Evolutionary conservation across 2,113 vertebrate genomes (phyloP).

Genomic region (Neodon shergylaensis): DNA sequence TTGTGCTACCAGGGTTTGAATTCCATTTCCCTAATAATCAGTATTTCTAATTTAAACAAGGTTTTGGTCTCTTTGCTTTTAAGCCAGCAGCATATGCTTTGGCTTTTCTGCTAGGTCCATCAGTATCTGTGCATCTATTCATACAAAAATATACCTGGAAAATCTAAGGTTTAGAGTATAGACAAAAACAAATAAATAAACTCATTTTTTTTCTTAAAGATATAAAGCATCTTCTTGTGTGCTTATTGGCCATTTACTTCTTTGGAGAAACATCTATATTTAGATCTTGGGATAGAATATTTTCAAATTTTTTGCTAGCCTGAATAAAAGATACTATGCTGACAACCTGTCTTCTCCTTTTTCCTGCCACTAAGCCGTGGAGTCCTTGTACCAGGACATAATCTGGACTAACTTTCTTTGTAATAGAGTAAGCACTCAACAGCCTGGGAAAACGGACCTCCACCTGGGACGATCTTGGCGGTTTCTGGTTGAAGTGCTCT

Average conservation of each 20-base stretch:
- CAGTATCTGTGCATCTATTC: background rate
- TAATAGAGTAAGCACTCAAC: background rate
- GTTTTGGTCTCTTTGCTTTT: background rate
- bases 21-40: background rate
- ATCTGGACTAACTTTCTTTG: background rate
- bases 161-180: background rate
- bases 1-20: background rate
- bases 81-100: background rate
- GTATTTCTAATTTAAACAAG: background rate
- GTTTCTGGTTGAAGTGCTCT: background rate
- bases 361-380: background rate
- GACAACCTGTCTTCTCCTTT: background rate
- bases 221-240: background rate
- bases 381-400: background rate
- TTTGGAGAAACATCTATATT: slow-evolving; percentile 3
- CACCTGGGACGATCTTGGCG: background rate
- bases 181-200: background rate
- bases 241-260: background rate
- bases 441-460: background rate
- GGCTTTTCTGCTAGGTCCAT: background rate
- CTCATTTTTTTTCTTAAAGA: background rate
- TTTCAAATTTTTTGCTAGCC: slow-evolving; percentile 3
- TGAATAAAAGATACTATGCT: background rate
- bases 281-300: background rate
- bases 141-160: background rate